phyloP scores from a whole-genome alignment of 2,888 invertebrate genomes.

The Heliconius aoede region DNA sequence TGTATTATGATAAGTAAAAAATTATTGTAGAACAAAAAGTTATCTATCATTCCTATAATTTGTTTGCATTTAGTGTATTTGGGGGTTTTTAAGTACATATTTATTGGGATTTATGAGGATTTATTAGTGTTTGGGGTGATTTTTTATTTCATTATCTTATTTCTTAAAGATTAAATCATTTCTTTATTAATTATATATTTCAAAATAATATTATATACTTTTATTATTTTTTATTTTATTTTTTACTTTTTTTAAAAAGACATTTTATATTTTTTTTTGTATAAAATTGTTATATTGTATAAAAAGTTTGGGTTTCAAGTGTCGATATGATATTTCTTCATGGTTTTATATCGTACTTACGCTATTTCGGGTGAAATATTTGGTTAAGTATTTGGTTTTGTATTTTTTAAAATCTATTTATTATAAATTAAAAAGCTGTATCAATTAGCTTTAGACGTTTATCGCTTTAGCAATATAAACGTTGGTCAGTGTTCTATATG shows the following conservation, averaged over 20 bases:
- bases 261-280: background rate
- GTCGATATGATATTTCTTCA: too few relatives aligned
- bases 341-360: constrained; percentile 31
- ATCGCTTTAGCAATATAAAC: constrained; percentile 10
- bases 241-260: too few relatives aligned
- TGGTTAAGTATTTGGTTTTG: too few relatives aligned
- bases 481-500: background rate
- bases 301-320: too few relatives aligned
- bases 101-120: constrained; percentile 6
- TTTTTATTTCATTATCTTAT: too few relatives aligned
- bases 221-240: too few relatives aligned
- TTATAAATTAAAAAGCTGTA: background rate
- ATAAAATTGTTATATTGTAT: background rate
- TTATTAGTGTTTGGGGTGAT: background rate
- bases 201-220: too few relatives aligned
- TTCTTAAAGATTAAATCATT: too few relatives aligned
- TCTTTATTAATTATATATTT: too few relatives aligned
- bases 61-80: constrained; percentile 10
- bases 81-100: background rate
- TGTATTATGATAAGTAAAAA: constrained; percentile 8
- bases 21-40: background rate
- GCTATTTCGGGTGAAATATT: background rate
- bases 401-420: background rate
- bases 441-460: background rate
- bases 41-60: constrained; percentile 8